Evolutionary conservation across 2,113 vertebrate species (phyloP).

Genomic region (Turnix velox): DNA sequence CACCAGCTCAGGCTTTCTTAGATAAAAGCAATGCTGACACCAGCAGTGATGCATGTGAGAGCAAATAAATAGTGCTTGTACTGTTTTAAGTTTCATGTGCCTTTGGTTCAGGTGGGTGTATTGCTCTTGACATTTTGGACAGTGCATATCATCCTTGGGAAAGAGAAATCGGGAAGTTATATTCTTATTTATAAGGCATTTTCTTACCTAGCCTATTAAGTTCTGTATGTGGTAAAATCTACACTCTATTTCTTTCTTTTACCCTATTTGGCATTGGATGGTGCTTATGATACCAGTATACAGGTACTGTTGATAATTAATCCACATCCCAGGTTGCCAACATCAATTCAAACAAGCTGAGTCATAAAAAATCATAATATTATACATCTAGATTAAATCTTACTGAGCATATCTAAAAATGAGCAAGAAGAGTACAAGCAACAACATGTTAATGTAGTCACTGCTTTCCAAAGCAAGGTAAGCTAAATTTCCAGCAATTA

Average conservation of each 20-base stretch:
- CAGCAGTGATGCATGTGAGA: neutral
- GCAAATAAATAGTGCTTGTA: neutral
- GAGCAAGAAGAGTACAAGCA: neutral
- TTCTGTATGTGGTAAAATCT: neutral
- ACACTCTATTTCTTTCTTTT: neutral
- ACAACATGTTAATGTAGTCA: neutral
- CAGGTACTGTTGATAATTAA: neutral
- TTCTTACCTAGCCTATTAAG: neutral
- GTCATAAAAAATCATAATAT: neutral
- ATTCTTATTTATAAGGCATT: neutral
- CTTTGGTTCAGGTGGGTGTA: neutral
- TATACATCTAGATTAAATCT: constrained; percentile 1
- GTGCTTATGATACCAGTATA: neutral
- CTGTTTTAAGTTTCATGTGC: neutral
- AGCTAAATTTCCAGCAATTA: neutral
- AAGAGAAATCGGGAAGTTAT: neutral
- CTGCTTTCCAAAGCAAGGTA: neutral
- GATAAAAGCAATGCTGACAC: neutral
- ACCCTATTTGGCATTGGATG: neutral
- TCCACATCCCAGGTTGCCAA: neutral
- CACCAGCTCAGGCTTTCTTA: neutral
- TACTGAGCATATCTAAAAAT: neutral
- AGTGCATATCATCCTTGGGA: neutral
- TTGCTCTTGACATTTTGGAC: neutral
- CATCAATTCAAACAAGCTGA: neutral